Base-by-base conservation (phyloP, 1,140 invertebrate species). In the Nomia melanderi region DNA sequence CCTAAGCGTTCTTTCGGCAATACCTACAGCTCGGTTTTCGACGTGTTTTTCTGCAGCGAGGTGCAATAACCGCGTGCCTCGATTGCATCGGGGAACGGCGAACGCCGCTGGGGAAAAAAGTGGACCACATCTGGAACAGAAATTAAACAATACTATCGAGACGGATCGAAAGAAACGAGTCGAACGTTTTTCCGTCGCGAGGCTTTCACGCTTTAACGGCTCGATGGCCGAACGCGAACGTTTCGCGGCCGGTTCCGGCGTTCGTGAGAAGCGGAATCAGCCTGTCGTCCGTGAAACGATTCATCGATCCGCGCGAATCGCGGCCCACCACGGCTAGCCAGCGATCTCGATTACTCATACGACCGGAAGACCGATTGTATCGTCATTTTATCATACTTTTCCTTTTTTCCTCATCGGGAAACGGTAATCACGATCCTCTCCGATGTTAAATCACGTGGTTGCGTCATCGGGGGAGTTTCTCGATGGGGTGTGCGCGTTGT, bases 381-480 rank as follows among this genome's bases (percentile, higher is more conserved):
- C 39, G 69, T 2, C 12, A 23, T 44, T 69, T 72, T 57, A 63
- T 44, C 50, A 50, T 33, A 25, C 53, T 56, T 79, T 79, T 79
- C 41, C n/a, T 57, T 62, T 66, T 20, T 36, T 23, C 25, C 14
- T 31, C 41, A 27, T 29, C 53, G 23, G 5, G 4, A 27, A 47
- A 50, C 27, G 23, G 54, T 65, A 57, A 72, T 47, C 31, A 9
- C 4, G 17, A 5, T 31, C 14, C 36, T 17, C 27, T 25, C 8
- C 20, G 17, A 11, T 7, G 39, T 17, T 78, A 66, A 66, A 74
- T 78, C 62, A 50, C 12, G 9, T 5, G 33, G 27, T 56, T 53
- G 8, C 23, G 17, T 31, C 25, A 25, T 2, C 11, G 23, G 6
- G 33, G 36, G n/a, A 8, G 47, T n/a, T 20, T 5, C 20, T 33